Conservation (phyloP, 2,113 vertebrate species). For the Ptyas mucosa region DNA sequence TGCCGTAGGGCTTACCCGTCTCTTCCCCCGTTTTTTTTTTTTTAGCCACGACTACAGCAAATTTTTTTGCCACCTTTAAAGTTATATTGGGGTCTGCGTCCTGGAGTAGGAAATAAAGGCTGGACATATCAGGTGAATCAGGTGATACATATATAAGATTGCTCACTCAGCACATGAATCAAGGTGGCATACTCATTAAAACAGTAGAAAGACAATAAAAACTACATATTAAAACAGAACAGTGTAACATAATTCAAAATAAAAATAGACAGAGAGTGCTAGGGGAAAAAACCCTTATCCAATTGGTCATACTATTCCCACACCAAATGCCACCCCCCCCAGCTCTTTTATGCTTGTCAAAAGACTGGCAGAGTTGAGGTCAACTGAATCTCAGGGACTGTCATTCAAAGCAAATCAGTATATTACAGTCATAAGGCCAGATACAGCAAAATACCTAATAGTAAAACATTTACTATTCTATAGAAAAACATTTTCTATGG, state of each 20-base stretch:
- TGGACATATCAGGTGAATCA: no score
- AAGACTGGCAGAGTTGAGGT: background rate
- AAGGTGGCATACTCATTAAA: background rate
- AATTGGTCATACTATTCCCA: background rate
- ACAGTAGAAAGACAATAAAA: background rate
- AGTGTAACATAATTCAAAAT: background rate
- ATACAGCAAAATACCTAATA: background rate
- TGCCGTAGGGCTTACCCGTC: no score
- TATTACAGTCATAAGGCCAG: background rate
- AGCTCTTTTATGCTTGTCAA: background rate
- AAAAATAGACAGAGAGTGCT: background rate
- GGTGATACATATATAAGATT: background rate
- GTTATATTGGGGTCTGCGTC: no score
- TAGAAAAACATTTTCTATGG: background rate
- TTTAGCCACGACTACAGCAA: no score
- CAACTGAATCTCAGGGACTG: background rate
- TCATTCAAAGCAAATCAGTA: background rate
- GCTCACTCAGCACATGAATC: background rate
- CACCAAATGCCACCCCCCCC: background rate
- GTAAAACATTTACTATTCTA: background rate
- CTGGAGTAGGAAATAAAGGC: no score
- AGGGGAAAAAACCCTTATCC: background rate
- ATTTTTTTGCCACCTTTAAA: no score
- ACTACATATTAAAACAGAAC: background rate
- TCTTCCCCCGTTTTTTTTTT: no score